Evolutionary conservation across 2,113 vertebrate genomes (phyloP), one percentile per base, ranked within the genome.

Genomic region (Cochlearius cochlearius): DNA sequence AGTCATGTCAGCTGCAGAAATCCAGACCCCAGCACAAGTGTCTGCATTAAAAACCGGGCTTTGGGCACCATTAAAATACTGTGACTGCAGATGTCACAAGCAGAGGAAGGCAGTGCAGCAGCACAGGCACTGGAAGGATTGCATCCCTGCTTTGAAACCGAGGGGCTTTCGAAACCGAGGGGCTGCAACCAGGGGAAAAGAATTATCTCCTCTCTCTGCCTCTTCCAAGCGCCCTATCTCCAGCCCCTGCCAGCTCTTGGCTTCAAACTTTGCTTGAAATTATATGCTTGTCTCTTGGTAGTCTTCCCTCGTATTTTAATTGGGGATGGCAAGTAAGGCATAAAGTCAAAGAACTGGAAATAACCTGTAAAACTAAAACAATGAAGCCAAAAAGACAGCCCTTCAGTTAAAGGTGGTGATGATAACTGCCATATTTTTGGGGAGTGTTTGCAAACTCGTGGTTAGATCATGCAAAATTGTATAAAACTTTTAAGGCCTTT

Each of bases 1-100:
- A 88, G 91, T 81, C 68, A 49, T 58, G 88, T 94, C 63, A 88
- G 50, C 78, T 91, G 84, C 59, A 69, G 89, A 94, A 95, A 95
- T 91, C 80, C 89, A 91, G 81, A 69, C 77, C 81, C 76, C 27
- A 94, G 93, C 91, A 69, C 55, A 76, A 95, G 74, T 83, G 87
- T 86, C 81, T 96, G 74, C 52, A 45, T 94, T 90, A 91, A 91
- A 85, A 97, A 30, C 45, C 27, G 87, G 89, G 72, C 72, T 92
- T 73, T 92, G 75, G 90, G 59, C 74, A 91, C 77, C 74, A 39
- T 86, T 94, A 83, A 85, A 94, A 74, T 66, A 58, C 41, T n/a
- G 84, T 91, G 53, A 32, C 80, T 79, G 88, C 66, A 78, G 73
- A 29, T 92, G 94, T 94, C 86, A 69, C 86, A 86, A 53, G 67